A percentile compares a stretch with the other conserved stretches of the same genome.
phyloP scores from a whole-genome alignment of 1,140 invertebrate species.

The Cyclina sinensis region DNA sequence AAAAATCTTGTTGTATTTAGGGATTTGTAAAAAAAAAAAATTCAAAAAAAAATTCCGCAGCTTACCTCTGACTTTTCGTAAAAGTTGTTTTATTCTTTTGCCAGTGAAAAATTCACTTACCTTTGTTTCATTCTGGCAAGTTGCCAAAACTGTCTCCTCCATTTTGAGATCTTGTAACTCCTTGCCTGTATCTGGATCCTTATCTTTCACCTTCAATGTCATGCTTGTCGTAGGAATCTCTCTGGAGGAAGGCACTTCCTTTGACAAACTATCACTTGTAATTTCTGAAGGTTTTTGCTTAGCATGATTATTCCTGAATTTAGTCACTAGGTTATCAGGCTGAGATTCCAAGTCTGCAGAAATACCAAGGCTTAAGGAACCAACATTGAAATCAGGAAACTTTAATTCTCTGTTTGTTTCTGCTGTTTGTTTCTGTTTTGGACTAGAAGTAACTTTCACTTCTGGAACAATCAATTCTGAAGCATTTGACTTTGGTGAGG shows the following conservation, averaged over 20 bases:
- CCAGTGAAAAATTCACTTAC: background rate
- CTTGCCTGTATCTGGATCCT: background rate
- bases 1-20: too few relatives aligned
- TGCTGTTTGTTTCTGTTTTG: background rate
- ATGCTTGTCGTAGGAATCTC: background rate
- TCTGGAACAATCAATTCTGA: background rate
- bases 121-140: too few relatives aligned
- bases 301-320: background rate
- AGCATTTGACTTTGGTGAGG: background rate
- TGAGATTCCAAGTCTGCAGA: background rate
- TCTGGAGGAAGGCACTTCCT: background rate
- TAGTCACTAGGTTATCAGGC: background rate
- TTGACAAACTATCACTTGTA: background rate
- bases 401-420: background rate
- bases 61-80: background rate
- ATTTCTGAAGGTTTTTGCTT: background rate
- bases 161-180: background rate
- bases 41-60: too few relatives aligned
- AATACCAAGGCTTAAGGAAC: background rate
- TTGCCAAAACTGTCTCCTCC: background rate
- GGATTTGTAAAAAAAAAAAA: too few relatives aligned
- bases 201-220: background rate
- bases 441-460: background rate
- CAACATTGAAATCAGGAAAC: background rate
- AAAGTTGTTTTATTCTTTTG: background rate